Evolutionary conservation across 2,797 vertebrate species (phyloP), one percentile per base, ranked within the genome.

Genomic region (Thaleichthys pacificus): DNA sequence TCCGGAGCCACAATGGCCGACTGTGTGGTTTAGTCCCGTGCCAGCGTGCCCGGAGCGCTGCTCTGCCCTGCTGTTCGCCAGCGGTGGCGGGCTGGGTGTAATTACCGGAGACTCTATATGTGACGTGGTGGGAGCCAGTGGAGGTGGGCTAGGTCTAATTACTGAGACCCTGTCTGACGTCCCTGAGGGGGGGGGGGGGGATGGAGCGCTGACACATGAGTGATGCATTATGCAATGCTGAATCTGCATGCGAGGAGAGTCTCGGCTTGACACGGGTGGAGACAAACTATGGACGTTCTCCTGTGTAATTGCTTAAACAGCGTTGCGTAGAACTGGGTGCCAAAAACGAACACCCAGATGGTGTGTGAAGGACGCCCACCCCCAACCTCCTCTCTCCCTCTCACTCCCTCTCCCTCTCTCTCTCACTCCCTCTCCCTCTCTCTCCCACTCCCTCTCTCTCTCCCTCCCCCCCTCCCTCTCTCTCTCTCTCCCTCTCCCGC

Each of bases 1-100:
- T 85, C 66, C 73, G 72, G 80, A 69, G 83, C 85, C 89, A 89
- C 85, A 89, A 85, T 81, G 84, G 81, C 77, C 77, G 79, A 78
- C 77, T 86, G 87, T 89, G 85, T 78, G 87, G 84, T 86, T 89
- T 78, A 66, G 81, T 58, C 77, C 26, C 79, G 72, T 78, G 79
- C 85, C 85, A 80, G 80, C 69, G 71, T 77, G 73, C 73, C 74
- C 47, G 78, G 77, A 84, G 83, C 72, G 73, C 42, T 69, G 74
- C 65, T 82, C 66, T 73, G 77, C 76, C 63, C 57, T 8, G 73
- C 11, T 75, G 72, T 71, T 62, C 60, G 56, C 68, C 73, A 35
- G 73, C 70, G 64, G 56, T 72, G 75, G 19, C 19, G 17, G 51
- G 51, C 51, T n/a, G 19, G 51, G 51, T 17, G 24, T 67, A 54